phyloP scores from a whole-genome alignment of 1,140 invertebrate genomes.

The Lordiphosa mommai region DNA sequence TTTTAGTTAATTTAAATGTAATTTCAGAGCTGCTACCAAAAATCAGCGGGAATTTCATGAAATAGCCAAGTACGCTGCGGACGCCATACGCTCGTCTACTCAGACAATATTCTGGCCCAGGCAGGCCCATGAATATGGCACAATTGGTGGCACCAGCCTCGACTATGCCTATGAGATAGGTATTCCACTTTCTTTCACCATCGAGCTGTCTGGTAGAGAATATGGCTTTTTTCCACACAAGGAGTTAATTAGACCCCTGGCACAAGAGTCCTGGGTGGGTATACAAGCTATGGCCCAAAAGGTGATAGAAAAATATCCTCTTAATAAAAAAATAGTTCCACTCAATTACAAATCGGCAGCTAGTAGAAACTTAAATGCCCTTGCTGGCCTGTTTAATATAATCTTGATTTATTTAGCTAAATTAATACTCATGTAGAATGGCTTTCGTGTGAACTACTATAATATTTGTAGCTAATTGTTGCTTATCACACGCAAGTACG shows the following conservation, averaged over 20 bases:
- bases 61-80: conserved; percentile 19
- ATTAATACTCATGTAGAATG: not conserved
- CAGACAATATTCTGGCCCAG: conserved; percentile 7
- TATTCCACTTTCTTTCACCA: conserved; percentile 27
- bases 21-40: not conserved
- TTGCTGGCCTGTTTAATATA: not conserved
- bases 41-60: conserved; percentile 15
- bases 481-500: not conserved
- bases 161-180: conserved; percentile 39
- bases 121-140: not conserved
- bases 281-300: conserved; percentile 32
- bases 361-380: not conserved
- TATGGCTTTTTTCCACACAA: conserved; percentile 26
- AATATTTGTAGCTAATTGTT: not conserved
- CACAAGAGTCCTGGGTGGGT: conserved; percentile 32
- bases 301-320: conserved; percentile 31
- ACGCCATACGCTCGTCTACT: not conserved
- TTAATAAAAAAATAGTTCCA: not conserved
- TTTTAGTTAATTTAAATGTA: not conserved
- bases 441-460: not conserved
- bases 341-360: not conserved
- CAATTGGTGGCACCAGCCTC: conserved; percentile 41
- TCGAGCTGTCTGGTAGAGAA: conserved; percentile 32
- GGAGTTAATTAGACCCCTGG: conserved; percentile 7
- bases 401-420: not conserved